A percentile compares a stretch with the other conserved stretches of the same genome.
These are phyloP conservation scores for Venturia canescens DNA, from an alignment of 1,140 invertebrate genomes.

Conservation along the genomic window DNA sequence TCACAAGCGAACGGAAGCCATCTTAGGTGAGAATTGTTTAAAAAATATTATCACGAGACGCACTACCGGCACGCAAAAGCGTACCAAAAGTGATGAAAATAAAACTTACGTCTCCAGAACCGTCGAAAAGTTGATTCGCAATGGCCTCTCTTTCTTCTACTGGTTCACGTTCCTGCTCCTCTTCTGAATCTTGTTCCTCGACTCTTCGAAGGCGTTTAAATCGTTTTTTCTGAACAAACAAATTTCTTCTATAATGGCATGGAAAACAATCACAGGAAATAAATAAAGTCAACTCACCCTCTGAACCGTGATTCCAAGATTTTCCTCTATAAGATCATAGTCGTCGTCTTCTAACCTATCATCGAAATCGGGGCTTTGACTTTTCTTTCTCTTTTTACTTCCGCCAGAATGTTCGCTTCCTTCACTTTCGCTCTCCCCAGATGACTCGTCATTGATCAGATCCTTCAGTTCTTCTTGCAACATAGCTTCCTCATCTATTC, in stretches of 20 bases:
- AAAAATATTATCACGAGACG: no score
- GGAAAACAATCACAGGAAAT: background rate
- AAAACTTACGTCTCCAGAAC: constrained; percentile 87
- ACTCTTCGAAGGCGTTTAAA: constrained; percentile 90
- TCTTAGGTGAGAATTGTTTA: no score
- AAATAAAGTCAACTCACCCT: constrained; percentile 79
- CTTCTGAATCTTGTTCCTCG: constrained; percentile 92
- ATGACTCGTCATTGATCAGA: constrained; percentile 95
- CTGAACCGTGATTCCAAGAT: constrained; percentile 96
- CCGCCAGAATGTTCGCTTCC: constrained; percentile 85
- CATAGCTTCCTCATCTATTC: constrained; percentile 83
- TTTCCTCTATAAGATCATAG: constrained; percentile 98
- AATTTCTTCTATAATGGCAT: constrained; percentile 21
- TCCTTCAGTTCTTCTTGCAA: constrained; percentile 92
- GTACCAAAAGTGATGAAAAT: background rate
- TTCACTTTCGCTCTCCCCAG: constrained; percentile 89
- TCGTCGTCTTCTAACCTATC: constrained; percentile 98
- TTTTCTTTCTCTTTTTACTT: constrained; percentile 87
- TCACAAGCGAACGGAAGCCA: no score
- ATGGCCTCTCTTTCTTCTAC: constrained; percentile 89
- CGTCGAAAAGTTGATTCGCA: constrained; percentile 91
- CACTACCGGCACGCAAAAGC: no score
- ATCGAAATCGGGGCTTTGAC: constrained; percentile 88
- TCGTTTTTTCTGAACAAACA: constrained; percentile 79
- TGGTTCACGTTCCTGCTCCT: constrained; percentile 84